Base-by-base conservation (phyloP, 1,140 invertebrate genomes). In the Hermatobates lingyangjiaoensis region DNA sequence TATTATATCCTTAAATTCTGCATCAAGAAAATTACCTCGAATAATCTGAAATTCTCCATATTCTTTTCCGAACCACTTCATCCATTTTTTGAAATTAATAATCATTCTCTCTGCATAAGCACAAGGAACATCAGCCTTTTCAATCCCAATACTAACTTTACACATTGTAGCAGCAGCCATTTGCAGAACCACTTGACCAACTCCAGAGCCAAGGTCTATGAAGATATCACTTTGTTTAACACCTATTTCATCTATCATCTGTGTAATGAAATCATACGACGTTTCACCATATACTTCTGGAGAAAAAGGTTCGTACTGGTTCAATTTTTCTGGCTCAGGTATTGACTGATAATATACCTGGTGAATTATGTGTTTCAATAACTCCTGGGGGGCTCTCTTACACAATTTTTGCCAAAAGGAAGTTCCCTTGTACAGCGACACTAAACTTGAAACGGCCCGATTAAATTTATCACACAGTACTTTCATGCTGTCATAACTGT, bases 211-310 rank as follows among this genome's bases (percentile, higher is more conserved):
- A 54, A 98, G 73, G 71, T 98, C 93, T 60, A 98, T 85, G 68
- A 98, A 98, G 49, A 88, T 80, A 73, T 97, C 92, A 60, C 94
- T 86, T 55, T 83, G 75, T 3, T 80, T 83, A 53, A 96, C 87
- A 51, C 86, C 79, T 52, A 96, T 86, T 64, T 92, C 84, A 66
- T 92, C 87, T 39, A 97, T 91, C 88, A 98, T 96, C 69, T 97
- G 89, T 64, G 85, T 83, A 39, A 97, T 82, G 56, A 97, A 75
- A 62, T 97, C 92, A 65, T 87, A 97, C 45, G 88, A 93, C 25
- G 93, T 98, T 71, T 97, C 93, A 14, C 93, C 94, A 65, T 98
- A 97, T 0, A 95, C 90, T 75, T 97, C 91, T 14, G 93, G 91
- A 54, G 92, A 96, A 71, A 97, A 98, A 3, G 93, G 90, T 69